phyloP scores from a whole-genome alignment of 2,888 invertebrate genomes.

The Calliphora vomitoria region DNA sequence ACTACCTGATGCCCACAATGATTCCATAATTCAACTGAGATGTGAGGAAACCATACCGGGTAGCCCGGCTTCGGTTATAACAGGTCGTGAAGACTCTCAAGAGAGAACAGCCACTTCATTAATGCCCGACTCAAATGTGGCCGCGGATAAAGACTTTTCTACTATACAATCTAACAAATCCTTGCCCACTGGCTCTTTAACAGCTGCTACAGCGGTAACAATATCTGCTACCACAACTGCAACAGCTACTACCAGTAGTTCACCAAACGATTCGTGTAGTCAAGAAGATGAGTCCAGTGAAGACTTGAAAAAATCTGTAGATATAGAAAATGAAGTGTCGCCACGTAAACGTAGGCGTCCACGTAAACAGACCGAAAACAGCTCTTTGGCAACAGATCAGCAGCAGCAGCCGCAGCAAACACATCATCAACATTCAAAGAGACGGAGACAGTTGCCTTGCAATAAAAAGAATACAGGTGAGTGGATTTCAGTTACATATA shows the following conservation, averaged over 20 bases:
- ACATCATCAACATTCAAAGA: slow-evolving; percentile 82
- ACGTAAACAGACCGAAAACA: slow-evolving; percentile 84
- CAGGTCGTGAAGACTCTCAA: slow-evolving; percentile 78
- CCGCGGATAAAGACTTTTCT: slow-evolving; percentile 60
- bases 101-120: slow-evolving; percentile 79
- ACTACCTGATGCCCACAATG: slow-evolving; percentile 83
- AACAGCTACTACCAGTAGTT: slow-evolving; percentile 78
- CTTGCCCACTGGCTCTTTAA: slow-evolving; percentile 22
- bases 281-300: slow-evolving; percentile 84
- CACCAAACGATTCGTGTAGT: slow-evolving; percentile 83
- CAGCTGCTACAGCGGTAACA: background rate
- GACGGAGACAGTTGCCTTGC: slow-evolving; percentile 78
- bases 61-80: slow-evolving; percentile 90
- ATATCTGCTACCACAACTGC: slow-evolving; percentile 28
- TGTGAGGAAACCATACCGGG: slow-evolving; percentile 97
- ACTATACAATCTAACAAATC: slow-evolving; percentile 47
- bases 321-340: slow-evolving; percentile 80
- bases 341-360: slow-evolving; percentile 85
- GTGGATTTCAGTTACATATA: slow-evolving; percentile 42
- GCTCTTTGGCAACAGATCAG: slow-evolving; percentile 74
- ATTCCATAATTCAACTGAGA: slow-evolving; percentile 90
- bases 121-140: slow-evolving; percentile 42
- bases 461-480: slow-evolving; percentile 80
- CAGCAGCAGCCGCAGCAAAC: slow-evolving; percentile 70
- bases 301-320: slow-evolving; percentile 81